Conservation (phyloP, 1,140 invertebrate species). For the Ceratosolen fusciceps region DNA sequence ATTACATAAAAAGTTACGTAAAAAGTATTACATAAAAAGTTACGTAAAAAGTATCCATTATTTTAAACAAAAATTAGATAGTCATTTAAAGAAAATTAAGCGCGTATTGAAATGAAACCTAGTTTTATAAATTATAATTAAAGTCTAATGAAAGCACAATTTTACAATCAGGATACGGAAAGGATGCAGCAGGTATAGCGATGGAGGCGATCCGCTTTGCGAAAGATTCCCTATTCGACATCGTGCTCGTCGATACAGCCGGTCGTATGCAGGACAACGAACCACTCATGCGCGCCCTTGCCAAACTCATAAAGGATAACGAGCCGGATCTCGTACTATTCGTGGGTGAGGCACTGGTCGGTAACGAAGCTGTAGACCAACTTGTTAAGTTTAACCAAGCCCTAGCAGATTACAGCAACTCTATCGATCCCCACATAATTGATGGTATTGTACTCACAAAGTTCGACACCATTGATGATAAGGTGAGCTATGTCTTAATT, state of each 20-base stretch:
- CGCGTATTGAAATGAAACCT: too few relatives aligned
- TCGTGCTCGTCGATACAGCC: conserved; percentile 97
- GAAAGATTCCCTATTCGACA: conserved; percentile 85
- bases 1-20: too few relatives aligned
- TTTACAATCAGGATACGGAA: conserved; percentile 92
- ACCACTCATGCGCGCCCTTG: conserved; percentile 95
- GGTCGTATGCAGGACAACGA: conserved; percentile 99
- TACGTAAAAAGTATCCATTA: too few relatives aligned
- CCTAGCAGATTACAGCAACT: conserved; percentile 88
- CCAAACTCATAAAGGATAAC: conserved; percentile 92
- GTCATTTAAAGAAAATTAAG: too few relatives aligned
- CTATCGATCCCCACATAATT: conserved; percentile 90
- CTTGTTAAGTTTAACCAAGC: conserved; percentile 99
- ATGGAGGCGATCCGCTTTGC: conserved; percentile 95
- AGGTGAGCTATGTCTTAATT: conserved; percentile 79
- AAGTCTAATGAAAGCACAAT: too few relatives aligned
- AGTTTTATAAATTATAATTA: too few relatives aligned
- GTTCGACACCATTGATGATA: conserved; percentile 99
- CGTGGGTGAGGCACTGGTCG: conserved; percentile 98
- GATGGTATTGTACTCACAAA: conserved; percentile 99
- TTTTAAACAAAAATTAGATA: too few relatives aligned
- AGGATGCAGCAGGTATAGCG: conserved; percentile 98
- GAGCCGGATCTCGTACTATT: conserved; percentile 98
- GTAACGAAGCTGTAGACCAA: conserved; percentile 99
- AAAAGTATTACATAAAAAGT: too few relatives aligned